Conservation (phyloP, 2,113 vertebrate genomes). For the Nanger granti region DNA sequence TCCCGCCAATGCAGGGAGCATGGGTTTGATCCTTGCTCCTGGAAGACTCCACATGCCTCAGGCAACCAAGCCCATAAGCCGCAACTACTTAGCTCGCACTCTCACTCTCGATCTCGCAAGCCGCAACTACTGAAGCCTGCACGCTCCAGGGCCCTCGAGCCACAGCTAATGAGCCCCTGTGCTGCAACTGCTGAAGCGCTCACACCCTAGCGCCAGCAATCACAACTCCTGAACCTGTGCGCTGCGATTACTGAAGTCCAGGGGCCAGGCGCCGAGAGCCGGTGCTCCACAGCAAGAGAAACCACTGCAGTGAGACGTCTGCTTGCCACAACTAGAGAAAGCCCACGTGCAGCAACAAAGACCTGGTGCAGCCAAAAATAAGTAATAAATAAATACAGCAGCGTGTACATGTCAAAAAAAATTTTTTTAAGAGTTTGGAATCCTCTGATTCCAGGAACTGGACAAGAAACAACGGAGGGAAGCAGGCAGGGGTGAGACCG, state of each 20-base stretch:
- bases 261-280: fast-evolving
- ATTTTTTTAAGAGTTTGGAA: not conserved
- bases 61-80: not conserved
- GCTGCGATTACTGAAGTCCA: not conserved
- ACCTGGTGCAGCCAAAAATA: not conserved
- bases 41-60: not conserved
- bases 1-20: not conserved
- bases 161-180: not conserved
- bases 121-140: not conserved
- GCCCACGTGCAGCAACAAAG: not conserved
- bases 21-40: not conserved
- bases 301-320: too few species aligned
- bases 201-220: not conserved
- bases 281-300: not conserved
- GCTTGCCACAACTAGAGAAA: not conserved
- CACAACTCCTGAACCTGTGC: not conserved
- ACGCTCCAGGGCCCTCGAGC: not conserved
- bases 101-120: not conserved
- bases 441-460: not conserved
- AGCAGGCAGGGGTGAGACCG: not conserved
- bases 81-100: not conserved
- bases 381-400: not conserved
- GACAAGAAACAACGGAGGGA: not conserved
- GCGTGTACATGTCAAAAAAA: not conserved
- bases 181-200: not conserved